These are phyloP conservation scores for Nansenia antarctica DNA, from an alignment of 2,113 vertebrate species.

Conservation along the genomic window DNA sequence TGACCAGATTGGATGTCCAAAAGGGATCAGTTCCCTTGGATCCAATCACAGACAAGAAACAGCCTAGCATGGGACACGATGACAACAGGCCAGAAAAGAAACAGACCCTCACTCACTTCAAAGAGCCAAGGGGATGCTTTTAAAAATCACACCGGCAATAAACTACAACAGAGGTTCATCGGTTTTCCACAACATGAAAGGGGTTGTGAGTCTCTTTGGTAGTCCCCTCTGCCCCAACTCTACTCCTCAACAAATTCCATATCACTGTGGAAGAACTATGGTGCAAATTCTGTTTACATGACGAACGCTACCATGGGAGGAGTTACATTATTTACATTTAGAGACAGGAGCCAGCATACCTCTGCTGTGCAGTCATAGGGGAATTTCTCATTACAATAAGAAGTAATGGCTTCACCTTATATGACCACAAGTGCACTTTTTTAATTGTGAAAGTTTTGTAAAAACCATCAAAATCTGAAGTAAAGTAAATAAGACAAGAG, in stretches of 20 bases:
- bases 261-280: constrained; percentile 35
- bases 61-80: constrained; percentile 51
- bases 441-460: neutral
- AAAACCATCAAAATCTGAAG: neutral
- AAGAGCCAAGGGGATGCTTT: constrained; percentile 66
- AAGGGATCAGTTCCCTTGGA: constrained; percentile 38
- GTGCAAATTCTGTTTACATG: constrained; percentile 50
- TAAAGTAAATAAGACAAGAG: neutral
- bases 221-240: constrained; percentile 41
- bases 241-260: constrained; percentile 49
- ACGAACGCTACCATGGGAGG: constrained; percentile 56
- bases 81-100: constrained; percentile 64
- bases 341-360: constrained; percentile 36
- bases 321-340: constrained; percentile 63
- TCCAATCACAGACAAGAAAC: constrained; percentile 60
- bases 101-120: constrained; percentile 70
- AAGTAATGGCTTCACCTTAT: neutral
- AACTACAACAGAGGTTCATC: constrained; percentile 69
- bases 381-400: neutral
- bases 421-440: neutral
- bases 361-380: constrained; percentile 5
- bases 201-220: constrained; percentile 51
- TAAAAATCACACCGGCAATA: constrained; percentile 69
- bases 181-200: constrained; percentile 70
- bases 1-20: constrained; percentile 18